Evolutionary conservation across 2,797 vertebrate genomes (phyloP).

Genomic region (Agapornis canus): DNA sequence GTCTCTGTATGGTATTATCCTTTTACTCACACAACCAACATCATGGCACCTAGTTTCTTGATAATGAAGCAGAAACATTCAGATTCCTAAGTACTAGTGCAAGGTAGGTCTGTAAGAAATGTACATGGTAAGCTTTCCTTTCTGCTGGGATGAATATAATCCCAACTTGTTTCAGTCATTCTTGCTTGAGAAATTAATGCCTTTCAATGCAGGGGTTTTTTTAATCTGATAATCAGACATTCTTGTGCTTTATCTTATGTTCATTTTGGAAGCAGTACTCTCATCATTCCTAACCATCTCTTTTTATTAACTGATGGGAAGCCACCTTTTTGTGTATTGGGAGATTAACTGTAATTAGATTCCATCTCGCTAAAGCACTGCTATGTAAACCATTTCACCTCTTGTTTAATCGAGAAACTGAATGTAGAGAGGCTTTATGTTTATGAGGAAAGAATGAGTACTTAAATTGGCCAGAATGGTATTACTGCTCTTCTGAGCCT

Average conservation of each 20-base stretch:
- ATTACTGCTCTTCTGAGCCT: conserved; percentile 27
- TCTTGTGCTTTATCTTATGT: not conserved
- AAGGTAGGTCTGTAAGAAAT: not conserved
- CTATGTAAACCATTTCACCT: conserved; percentile 48
- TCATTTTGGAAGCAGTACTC: not conserved
- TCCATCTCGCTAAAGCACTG: conserved; percentile 10
- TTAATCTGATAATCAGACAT: not conserved
- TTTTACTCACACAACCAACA: not conserved
- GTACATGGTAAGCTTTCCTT: not conserved
- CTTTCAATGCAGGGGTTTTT: not conserved
- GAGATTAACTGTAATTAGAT: conserved; percentile 48
- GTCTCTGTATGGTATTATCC: not conserved
- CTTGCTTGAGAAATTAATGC: not conserved
- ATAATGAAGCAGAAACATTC: not conserved
- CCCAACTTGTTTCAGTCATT: not conserved
- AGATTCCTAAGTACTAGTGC: not conserved
- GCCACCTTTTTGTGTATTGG: conserved; percentile 1
- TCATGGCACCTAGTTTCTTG: not conserved
- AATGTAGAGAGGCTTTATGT: conserved; percentile 41
- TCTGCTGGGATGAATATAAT: not conserved
- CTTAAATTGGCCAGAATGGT: conserved; percentile 45
- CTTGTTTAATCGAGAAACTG: conserved; percentile 47
- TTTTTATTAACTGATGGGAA: conserved; percentile 33
- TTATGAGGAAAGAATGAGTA: conserved; percentile 58
- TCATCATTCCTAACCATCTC: not conserved